phyloP scores from a whole-genome alignment of 2,797 vertebrate genomes.

The Enteromius viviparus region DNA sequence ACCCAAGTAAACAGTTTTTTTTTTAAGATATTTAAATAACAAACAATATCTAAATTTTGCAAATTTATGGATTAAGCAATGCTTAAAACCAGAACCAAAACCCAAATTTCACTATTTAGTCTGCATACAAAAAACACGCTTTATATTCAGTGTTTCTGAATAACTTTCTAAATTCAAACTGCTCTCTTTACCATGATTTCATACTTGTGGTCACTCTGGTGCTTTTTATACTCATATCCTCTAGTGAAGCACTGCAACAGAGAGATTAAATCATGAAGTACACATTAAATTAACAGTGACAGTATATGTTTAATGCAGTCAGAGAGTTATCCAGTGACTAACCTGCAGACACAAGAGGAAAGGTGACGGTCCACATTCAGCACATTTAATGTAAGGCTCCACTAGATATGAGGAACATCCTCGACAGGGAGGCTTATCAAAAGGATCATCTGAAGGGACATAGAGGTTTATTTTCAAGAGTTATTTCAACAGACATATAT shows the following conservation, averaged over 20 bases:
- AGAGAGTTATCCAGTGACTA: constrained; percentile 10
- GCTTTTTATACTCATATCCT: constrained; percentile 97
- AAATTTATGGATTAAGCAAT: no score
- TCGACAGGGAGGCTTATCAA: constrained; percentile 92
- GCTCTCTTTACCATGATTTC: constrained; percentile 92
- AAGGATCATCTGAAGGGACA: constrained; percentile 84
- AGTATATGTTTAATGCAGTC: not conserved
- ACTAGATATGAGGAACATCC: constrained; percentile 93
- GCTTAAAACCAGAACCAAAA: no score
- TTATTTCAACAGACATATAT: not conserved
- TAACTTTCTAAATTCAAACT: not conserved
- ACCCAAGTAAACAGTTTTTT: no score
- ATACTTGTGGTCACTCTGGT: constrained; percentile 96
- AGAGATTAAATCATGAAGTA: not conserved
- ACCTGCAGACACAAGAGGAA: constrained; percentile 97
- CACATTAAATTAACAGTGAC: not conserved
- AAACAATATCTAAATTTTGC: no score
- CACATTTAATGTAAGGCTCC: constrained; percentile 97
- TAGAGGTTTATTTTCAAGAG: not conserved
- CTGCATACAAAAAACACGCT: not conserved
- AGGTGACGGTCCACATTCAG: constrained; percentile 92
- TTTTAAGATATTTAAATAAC: no score
- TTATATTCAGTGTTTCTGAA: not conserved
- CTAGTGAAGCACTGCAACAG: constrained; percentile 90
- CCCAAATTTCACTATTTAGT: not conserved